These are phyloP conservation scores for Melanophora roralis DNA, from an alignment of 2,888 invertebrate genomes.

Conservation along the genomic window DNA sequence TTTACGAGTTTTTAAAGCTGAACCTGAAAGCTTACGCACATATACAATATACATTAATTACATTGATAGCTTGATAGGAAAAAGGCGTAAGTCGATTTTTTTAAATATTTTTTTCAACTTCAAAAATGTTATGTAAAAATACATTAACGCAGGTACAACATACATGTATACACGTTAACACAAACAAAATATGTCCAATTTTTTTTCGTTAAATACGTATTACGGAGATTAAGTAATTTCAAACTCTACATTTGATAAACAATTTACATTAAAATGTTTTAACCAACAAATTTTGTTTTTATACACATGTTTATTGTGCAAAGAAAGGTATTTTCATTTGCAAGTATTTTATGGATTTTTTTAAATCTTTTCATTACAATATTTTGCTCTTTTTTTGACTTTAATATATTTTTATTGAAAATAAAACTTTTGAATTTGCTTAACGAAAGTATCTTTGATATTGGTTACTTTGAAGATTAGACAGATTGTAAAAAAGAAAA, in stretches of 20 bases:
- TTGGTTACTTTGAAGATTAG: conserved; percentile 45
- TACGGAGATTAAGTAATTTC: conserved; percentile 34
- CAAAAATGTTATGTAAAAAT: too few species aligned
- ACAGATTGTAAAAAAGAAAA: neutral
- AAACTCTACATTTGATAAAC: neutral
- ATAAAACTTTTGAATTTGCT: neutral
- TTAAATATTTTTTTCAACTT: too few species aligned
- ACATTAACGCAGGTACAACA: too few species aligned
- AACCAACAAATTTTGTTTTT: neutral
- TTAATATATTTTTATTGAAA: neutral
- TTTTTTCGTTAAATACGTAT: conserved; percentile 20
- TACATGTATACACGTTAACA: too few species aligned
- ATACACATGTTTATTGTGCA: neutral
- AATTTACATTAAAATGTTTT: neutral
- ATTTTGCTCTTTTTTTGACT: neutral
- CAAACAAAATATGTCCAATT: too few species aligned
- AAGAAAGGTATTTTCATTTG: neutral
- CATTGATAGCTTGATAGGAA: too few species aligned
- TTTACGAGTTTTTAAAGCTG: too few species aligned
- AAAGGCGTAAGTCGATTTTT: too few species aligned
- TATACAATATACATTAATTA: too few species aligned
- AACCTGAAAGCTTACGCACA: too few species aligned
- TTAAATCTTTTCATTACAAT: conserved; percentile 31
- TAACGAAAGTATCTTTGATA: neutral
- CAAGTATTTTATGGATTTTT: conserved; percentile 2